These are phyloP conservation scores for Gallinago jamesoni DNA, from an alignment of 2,113 vertebrate species.

Conservation along the genomic window DNA sequence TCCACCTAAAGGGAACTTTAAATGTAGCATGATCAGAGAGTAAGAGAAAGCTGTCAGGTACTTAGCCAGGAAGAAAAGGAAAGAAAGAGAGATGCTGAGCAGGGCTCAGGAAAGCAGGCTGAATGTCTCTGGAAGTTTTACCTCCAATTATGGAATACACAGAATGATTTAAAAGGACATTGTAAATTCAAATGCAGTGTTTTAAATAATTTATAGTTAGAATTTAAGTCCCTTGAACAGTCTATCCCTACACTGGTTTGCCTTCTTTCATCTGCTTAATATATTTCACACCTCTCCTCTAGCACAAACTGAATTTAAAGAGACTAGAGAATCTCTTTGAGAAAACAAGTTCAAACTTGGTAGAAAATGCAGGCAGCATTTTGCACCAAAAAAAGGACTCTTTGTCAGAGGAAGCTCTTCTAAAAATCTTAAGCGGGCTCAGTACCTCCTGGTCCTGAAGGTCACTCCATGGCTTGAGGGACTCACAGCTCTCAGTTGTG, in stretches of 20 bases:
- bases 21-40: neutral
- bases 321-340: neutral
- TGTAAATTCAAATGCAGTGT: constrained; percentile 30
- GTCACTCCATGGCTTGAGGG: neutral
- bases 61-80: neutral
- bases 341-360: neutral
- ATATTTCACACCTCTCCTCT: constrained; percentile 33
- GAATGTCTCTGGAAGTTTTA: neutral
- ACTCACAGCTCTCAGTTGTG: neutral
- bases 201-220: constrained; percentile 36
- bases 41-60: neutral
- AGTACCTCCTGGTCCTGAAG: neutral
- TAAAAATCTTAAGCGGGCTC: neutral
- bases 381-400: neutral
- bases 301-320: constrained; percentile 38
- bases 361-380: neutral
- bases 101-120: neutral
- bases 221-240: constrained; percentile 5
- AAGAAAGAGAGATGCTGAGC: neutral
- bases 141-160: neutral
- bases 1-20: neutral
- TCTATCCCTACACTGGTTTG: neutral
- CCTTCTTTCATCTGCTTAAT: constrained; percentile 37
- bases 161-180: constrained; percentile 16
- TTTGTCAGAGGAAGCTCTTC: neutral